Conservation (phyloP, 2,113 vertebrate species). For the Prionailurus bengalensis region DNA sequence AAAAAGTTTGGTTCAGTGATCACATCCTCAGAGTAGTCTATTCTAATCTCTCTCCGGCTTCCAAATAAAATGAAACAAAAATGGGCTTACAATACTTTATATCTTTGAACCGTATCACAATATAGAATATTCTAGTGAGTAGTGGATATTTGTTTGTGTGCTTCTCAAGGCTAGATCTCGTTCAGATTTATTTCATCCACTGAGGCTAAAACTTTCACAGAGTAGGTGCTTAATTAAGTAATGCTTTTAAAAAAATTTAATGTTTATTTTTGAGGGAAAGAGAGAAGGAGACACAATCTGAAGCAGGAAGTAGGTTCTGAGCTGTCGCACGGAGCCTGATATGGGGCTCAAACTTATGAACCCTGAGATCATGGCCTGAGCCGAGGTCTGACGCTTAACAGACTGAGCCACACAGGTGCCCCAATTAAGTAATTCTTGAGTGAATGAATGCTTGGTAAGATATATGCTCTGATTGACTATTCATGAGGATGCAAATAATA, state of each 20-base stretch:
- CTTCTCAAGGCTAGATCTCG: not conserved
- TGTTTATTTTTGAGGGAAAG: not conserved
- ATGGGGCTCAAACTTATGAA: no score
- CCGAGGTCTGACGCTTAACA: no score
- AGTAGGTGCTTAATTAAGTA: not conserved
- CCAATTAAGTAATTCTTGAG: not conserved
- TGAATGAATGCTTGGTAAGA: not conserved
- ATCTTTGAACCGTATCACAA: not conserved
- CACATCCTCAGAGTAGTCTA: not conserved
- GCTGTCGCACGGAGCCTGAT: no score
- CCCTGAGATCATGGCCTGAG: no score
- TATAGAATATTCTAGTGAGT: not conserved
- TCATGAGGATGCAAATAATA: not conserved
- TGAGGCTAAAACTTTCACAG: not conserved
- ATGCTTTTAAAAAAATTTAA: not conserved
- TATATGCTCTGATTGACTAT: not conserved
- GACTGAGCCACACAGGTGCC: no score
- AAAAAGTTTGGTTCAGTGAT: not conserved
- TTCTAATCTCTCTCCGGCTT: not conserved
- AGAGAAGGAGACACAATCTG: no score
- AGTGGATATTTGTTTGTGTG: not conserved
- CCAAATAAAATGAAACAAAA: not conserved
- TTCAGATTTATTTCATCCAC: not conserved
- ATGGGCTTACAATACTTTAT: not conserved
- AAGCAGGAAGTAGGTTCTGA: no score